Base-by-base conservation (phyloP, 1,140 invertebrate genomes). In the Himalopsyche phryganea region DNA sequence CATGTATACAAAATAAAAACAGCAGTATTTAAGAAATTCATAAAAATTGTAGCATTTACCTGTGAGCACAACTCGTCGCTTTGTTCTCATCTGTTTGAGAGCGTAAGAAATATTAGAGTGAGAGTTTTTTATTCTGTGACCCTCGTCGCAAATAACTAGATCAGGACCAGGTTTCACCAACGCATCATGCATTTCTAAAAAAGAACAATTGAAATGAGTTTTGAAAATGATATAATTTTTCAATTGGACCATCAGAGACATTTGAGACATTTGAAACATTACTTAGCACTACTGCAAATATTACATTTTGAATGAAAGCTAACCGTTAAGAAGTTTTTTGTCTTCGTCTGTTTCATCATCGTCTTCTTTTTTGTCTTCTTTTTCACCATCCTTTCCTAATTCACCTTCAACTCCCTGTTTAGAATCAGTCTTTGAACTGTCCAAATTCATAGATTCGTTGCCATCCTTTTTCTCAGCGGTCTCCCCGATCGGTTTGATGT, bases 41-140 rank as follows among this genome's bases (percentile, higher is more conserved):
- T n/a, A n/a, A n/a, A n/a, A n/a, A n/a, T n/a, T n/a, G n/a, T n/a
- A n/a, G n/a, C n/a, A n/a, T 20, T 57, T 65, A 76, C 76, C 95
- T 6, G 95, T 98, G 4, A 98, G 76, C 1, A 97, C 93, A 15
- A 98, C 85, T 48, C 94, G 80, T 18, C 94, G 80, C 68, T 91
- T 92, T 1, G 94, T 96, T 56, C 87, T 77, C 76, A 98, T 94
- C 66, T 92, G 89, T 72, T 96, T 96, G 11, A 98, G 76, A 1
- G 94, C 92, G 68, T 90, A 84, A 9, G 94, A 94, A 61, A 94
- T 95, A 51, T 92, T 92, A 6, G 95, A 93, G 67, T 95, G 92
- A 0, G 91, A 90, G 71, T 96, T 97, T 71, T 98, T 98, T 36
- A 98, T 96, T n/a, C 92, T 76, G 75, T 98, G 94, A 0, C 95